Evolutionary conservation across 2,888 invertebrate genomes (phyloP), one percentile per base, ranked within the genome.

Genomic region (Linnaemya vulpina): DNA sequence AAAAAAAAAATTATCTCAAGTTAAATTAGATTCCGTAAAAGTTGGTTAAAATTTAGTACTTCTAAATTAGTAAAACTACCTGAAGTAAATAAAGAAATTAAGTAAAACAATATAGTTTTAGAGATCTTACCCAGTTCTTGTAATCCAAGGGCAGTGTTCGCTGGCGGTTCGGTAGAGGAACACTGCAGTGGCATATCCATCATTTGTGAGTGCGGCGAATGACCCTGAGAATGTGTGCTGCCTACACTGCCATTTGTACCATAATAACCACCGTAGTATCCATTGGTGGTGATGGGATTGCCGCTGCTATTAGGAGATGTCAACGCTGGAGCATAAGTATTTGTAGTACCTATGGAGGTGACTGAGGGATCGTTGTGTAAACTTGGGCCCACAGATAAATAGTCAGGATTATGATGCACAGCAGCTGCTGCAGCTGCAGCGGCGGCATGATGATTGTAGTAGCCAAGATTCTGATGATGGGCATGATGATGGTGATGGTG

Each of bases 141-240:
- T 81, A 93, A 89, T 80, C 92, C 92, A 77, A 93, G 87, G 30
- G 91, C 92, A 22, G 93, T 93, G 78, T 93, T 93, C 43, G 92
- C 90, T 65, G 93, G 92, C 58, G 93, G 93, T 77, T 93, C 93
- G 53, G 91, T 89, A 17, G 88, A 89, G 11, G 90, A 90, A 87
- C 93, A 93, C 86, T 93, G 92, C 81, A 93, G 87, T 1, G 93
- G 93, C 87, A 93, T 87, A 87, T 93, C 93, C 90, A 92, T 92
- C 88, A 92, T 90, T 86, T 92, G 93, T 0, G 91, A 87, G 87
- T 92, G 92, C 25, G 92, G 92, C 11, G 91, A 90, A 87, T 91
- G 92, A 40, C 90, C 91, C 78, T 91, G 91, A 11, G 91, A 91
- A 83, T 90, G 91, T 8, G 90, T 90, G 86, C 91, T 91, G 35